A percentile compares a stretch with the other conserved stretches of the same genome.
Conservation (phyloP, 2,797 vertebrate genomes). For the Lutjanus campechanus region DNA sequence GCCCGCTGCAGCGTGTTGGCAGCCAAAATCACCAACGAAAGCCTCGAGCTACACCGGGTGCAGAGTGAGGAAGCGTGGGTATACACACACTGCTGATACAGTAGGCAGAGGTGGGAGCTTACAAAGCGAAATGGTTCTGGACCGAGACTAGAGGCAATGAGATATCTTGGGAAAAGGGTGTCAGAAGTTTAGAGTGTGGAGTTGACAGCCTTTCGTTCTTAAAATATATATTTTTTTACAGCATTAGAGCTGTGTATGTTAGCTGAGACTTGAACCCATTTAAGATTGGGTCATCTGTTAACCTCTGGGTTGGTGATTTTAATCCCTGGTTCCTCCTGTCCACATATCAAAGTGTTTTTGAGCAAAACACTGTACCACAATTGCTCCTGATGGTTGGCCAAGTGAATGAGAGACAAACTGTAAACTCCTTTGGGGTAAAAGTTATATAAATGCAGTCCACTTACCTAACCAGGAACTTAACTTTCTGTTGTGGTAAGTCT, state of each 20-base stretch:
- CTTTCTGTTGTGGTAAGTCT: background rate
- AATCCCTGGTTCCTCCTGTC: background rate
- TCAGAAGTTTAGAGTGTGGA: background rate
- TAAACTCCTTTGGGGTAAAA: background rate
- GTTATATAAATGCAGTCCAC: background rate
- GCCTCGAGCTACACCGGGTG: slow-evolving; percentile 36
- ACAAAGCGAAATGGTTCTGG: slow-evolving; percentile 10
- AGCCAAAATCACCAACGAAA: slow-evolving; percentile 39
- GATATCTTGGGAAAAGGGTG: background rate
- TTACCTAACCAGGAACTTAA: background rate
- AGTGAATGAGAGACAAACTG: background rate
- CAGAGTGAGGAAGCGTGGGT: slow-evolving; percentile 35
- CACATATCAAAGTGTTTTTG: background rate
- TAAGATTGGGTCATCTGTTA: background rate
- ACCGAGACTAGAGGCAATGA: slow-evolving; percentile 8
- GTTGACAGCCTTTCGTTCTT: background rate
- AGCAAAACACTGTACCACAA: background rate
- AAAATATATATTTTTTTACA: background rate
- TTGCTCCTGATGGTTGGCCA: background rate
- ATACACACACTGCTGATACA: slow-evolving; percentile 19
- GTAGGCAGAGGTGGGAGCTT: slow-evolving; percentile 18
- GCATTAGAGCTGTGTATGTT: background rate
- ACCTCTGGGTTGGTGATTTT: background rate
- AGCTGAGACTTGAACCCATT: background rate
- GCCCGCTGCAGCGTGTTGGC: slow-evolving; percentile 38